phyloP scores from a whole-genome alignment of 2,888 invertebrate genomes.

The Matsumyia berberina region DNA sequence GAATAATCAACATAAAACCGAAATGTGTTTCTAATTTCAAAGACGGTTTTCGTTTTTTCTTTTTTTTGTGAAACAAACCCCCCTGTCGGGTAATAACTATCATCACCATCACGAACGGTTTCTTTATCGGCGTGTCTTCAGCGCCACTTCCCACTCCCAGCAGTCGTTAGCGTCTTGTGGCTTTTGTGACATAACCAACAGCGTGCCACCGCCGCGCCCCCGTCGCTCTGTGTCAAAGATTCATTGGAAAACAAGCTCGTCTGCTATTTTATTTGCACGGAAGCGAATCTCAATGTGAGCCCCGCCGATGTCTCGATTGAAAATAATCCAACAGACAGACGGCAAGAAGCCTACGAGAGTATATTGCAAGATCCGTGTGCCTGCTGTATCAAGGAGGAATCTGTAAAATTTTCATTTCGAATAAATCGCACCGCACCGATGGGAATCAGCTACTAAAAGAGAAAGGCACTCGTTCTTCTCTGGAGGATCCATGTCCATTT shows the following conservation, averaged over 20 bases:
- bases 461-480: constrained; percentile 62
- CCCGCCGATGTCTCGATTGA: constrained; percentile 51
- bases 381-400: constrained; percentile 62
- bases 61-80: constrained; percentile 3
- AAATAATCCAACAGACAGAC: constrained; percentile 43
- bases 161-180: constrained; percentile 30
- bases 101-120: constrained; percentile 43
- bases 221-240: constrained; percentile 49
- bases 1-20: constrained; percentile 27
- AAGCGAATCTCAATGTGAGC: constrained; percentile 62
- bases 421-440: constrained; percentile 65
- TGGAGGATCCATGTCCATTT: constrained; percentile 49
- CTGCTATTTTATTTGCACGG: constrained; percentile 72
- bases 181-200: constrained; percentile 62
- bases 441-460: constrained; percentile 65
- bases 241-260: constrained; percentile 61
- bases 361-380: constrained; percentile 41
- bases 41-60: no score
- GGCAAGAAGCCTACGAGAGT: constrained; percentile 37
- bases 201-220: no score
- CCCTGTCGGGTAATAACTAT: constrained; percentile 23
- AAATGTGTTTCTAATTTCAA: constrained; percentile 53
- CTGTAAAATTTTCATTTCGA: constrained; percentile 67
- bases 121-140: constrained; percentile 18
- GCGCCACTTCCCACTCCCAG: constrained; percentile 52